Percentiles rank a stretch among this genome's conserved stretches.
phyloP scores from a whole-genome alignment of 2,888 invertebrate genomes.

The Tachina lurida region DNA sequence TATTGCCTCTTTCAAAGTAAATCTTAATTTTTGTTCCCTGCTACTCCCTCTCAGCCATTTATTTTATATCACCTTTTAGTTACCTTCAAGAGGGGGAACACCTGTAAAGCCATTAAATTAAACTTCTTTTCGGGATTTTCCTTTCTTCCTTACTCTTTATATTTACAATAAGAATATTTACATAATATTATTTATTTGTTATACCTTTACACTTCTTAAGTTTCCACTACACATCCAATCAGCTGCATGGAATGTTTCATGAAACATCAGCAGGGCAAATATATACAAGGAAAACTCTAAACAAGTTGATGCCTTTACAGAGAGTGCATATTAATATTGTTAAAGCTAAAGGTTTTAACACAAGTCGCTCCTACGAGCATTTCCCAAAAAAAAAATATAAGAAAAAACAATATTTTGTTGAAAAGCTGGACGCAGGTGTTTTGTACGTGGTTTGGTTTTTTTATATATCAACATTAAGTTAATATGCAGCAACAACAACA shows the following conservation, averaged over 20 bases:
- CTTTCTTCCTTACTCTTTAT: neutral
- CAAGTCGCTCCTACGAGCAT: constrained; percentile 30
- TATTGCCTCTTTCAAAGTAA: too few relatives aligned
- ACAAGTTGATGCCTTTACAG: constrained; percentile 55
- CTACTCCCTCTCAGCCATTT: neutral
- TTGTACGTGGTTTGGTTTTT: constrained; percentile 75
- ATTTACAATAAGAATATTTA: constrained; percentile 54
- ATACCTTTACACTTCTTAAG: constrained; percentile 60
- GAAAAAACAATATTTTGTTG: constrained; percentile 60
- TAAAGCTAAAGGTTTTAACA: constrained; percentile 67
- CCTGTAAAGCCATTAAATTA: constrained; percentile 68
- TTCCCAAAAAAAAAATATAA: neutral
- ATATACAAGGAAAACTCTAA: constrained; percentile 29
- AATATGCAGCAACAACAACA: constrained; percentile 59
- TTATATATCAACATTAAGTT: constrained; percentile 73
- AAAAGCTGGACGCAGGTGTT: constrained; percentile 79
- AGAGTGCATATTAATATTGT: constrained; percentile 69
- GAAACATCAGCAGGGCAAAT: constrained; percentile 14
- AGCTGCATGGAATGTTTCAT: constrained; percentile 47
- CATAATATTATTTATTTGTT: constrained; percentile 65
- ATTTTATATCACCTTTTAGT: constrained; percentile 27
- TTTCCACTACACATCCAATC: constrained; percentile 37
- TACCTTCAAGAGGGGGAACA: constrained; percentile 45
- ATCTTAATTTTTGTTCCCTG: too few relatives aligned
- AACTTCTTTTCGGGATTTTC: constrained; percentile 32